These are phyloP conservation scores for Brachyptera putata DNA, from an alignment of 2,888 invertebrate genomes.

Conservation along the genomic window DNA sequence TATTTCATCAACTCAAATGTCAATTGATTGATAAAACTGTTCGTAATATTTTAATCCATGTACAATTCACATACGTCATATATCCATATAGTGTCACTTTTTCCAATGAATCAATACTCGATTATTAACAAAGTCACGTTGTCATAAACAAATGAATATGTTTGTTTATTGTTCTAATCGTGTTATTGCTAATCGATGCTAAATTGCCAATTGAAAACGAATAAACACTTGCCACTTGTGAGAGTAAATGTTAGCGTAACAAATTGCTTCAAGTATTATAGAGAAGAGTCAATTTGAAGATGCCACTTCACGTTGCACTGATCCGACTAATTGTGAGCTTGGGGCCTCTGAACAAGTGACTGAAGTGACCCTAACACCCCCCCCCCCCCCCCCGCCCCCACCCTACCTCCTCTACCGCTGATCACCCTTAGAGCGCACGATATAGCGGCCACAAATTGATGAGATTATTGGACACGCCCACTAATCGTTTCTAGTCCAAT, in stretches of 20 bases:
- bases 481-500: neutral
- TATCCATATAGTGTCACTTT: no score
- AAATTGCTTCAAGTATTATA: neutral
- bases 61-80: no score
- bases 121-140: no score
- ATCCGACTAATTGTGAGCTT: conserved; percentile 3
- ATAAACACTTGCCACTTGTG: neutral
- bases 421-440: neutral
- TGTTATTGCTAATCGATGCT: neutral
- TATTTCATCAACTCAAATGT: no score
- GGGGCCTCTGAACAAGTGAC: neutral
- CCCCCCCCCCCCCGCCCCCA: conserved; percentile 1
- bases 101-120: no score
- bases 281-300: neutral
- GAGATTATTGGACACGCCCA: neutral
- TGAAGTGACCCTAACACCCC: neutral
- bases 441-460: neutral
- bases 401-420: neutral
- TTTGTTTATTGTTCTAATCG: neutral
- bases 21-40: no score
- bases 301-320: conserved; percentile 10
- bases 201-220: neutral
- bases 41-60: no score
- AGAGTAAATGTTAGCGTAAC: no score
- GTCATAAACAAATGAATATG: no score